Percentiles rank a stretch among this genome's conserved stretches.
phyloP scores from a whole-genome alignment of 2,113 vertebrate species.

The Seriola aureovittata region DNA sequence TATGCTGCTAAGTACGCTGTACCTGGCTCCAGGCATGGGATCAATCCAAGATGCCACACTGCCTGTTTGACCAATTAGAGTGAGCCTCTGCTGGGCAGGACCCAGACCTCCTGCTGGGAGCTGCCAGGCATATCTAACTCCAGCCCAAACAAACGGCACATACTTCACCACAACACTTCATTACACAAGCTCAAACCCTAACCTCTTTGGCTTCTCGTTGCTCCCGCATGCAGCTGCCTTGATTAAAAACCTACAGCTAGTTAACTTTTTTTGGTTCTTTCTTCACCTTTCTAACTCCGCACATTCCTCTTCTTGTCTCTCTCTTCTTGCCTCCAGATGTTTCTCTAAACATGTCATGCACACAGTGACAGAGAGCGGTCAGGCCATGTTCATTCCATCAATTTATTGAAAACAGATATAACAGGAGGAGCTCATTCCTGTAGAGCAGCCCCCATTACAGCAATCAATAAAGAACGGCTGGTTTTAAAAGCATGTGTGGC shows the following conservation, averaged over 20 bases:
- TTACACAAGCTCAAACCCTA: constrained; percentile 46
- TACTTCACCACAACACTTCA: constrained; percentile 61
- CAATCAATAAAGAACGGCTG: constrained; percentile 60
- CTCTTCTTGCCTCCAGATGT: constrained; percentile 70
- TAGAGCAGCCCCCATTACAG: constrained; percentile 48
- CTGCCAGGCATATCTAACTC: constrained; percentile 69
- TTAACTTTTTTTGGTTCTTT: constrained; percentile 33
- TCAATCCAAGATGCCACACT: constrained; percentile 64
- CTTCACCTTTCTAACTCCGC: constrained; percentile 31
- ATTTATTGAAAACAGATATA: constrained; percentile 79
- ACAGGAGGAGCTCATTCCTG: constrained; percentile 57
- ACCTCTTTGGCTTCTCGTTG: constrained; percentile 39
- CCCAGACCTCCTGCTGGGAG: constrained; percentile 56
- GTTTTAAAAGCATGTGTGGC: constrained; percentile 54
- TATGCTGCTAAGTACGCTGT: constrained; percentile 53
- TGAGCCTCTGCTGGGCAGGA: constrained; percentile 63
- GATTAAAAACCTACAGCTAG: constrained; percentile 55
- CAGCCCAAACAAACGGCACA: constrained; percentile 62
- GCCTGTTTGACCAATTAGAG: constrained; percentile 71
- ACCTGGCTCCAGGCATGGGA: constrained; percentile 57
- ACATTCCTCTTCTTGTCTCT: constrained; percentile 51
- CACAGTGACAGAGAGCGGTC: constrained; percentile 45
- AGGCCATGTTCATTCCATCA: constrained; percentile 50
- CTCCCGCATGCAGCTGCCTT: constrained; percentile 60
- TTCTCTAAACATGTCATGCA: constrained; percentile 55